Conservation (phyloP, 2,113 vertebrate genomes). For the Coregonus clupeaformis region DNA sequence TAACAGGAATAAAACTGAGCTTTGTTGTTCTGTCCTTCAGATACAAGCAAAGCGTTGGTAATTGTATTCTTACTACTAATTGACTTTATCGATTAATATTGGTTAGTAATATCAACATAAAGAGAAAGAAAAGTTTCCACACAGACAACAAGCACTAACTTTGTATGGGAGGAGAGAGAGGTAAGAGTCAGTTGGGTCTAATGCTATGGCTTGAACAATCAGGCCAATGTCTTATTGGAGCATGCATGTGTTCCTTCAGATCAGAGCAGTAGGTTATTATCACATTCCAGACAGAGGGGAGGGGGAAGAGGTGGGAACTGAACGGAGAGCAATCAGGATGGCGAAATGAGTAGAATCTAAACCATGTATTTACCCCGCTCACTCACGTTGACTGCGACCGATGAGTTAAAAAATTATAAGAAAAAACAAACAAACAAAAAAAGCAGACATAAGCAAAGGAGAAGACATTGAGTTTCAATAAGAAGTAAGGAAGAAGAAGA, state of each 20-base stretch:
- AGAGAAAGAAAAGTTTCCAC: constrained; percentile 50
- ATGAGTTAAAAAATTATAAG: constrained; percentile 78
- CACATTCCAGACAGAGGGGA: not conserved
- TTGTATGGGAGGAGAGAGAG: constrained; percentile 31
- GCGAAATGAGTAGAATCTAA: constrained; percentile 77
- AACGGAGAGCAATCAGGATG: constrained; percentile 60
- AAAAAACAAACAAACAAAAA: constrained; percentile 74
- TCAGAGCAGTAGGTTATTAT: constrained; percentile 30
- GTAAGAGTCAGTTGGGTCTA: constrained; percentile 42
- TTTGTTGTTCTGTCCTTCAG: constrained; percentile 28
- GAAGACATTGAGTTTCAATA: constrained; percentile 82
- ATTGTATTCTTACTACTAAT: constrained; percentile 28
- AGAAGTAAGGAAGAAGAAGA: constrained; percentile 55
- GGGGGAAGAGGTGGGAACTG: constrained; percentile 10
- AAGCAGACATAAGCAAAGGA: constrained; percentile 83
- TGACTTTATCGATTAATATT: constrained; percentile 3
- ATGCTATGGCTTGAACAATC: constrained; percentile 43
- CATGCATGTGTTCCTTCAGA: constrained; percentile 64
- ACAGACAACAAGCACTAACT: constrained; percentile 64
- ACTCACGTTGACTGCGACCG: constrained; percentile 97
- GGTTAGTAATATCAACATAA: constrained; percentile 58
- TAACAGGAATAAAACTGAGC: constrained; percentile 38
- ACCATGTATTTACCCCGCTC: constrained; percentile 94
- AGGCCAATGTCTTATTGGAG: constrained; percentile 45
- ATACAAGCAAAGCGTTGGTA: constrained; percentile 57